These are phyloP conservation scores for Amphipoea lucens DNA, from an alignment of 2,888 invertebrate genomes.

Conservation along the genomic window DNA sequence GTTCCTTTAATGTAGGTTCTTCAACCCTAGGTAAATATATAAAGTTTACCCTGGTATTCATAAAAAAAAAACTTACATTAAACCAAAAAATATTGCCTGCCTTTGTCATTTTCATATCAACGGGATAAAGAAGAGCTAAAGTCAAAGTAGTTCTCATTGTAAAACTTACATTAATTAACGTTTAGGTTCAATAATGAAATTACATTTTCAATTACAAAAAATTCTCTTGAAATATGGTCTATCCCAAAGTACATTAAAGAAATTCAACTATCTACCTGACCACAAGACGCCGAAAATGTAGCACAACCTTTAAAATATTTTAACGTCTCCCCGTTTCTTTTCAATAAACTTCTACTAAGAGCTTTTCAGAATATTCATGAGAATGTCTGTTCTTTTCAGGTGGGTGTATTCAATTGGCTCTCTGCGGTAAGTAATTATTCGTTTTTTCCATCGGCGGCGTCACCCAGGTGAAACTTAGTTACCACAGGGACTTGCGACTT, in stretches of 20 bases:
- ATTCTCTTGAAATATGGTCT: too few relatives aligned
- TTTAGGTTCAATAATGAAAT: background rate
- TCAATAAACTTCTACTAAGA: conserved; percentile 87
- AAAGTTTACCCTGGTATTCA: background rate
- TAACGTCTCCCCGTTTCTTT: conserved; percentile 76
- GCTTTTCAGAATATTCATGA: conserved; percentile 89
- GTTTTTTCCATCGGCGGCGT: conserved; percentile 65
- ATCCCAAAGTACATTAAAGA: too few relatives aligned
- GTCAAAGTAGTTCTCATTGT: background rate
- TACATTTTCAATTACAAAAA: background rate
- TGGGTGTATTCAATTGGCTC: conserved; percentile 83
- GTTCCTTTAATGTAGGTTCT: background rate
- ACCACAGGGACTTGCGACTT: conserved; percentile 71
- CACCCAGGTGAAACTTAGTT: conserved; percentile 76
- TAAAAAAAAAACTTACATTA: background rate
- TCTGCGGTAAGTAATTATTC: conserved; percentile 76
- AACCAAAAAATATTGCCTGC: background rate
- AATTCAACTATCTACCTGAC: background rate
- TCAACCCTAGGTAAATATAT: background rate
- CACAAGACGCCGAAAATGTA: conserved; percentile 38
- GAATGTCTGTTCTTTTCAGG: conserved; percentile 87
- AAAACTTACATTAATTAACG: background rate
- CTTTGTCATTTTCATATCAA: background rate
- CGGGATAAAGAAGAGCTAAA: background rate
- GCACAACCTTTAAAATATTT: conserved; percentile 61